These are phyloP conservation scores for Drosophila infuscata DNA, from an alignment of 2,888 invertebrate genomes.

Conservation along the genomic window DNA sequence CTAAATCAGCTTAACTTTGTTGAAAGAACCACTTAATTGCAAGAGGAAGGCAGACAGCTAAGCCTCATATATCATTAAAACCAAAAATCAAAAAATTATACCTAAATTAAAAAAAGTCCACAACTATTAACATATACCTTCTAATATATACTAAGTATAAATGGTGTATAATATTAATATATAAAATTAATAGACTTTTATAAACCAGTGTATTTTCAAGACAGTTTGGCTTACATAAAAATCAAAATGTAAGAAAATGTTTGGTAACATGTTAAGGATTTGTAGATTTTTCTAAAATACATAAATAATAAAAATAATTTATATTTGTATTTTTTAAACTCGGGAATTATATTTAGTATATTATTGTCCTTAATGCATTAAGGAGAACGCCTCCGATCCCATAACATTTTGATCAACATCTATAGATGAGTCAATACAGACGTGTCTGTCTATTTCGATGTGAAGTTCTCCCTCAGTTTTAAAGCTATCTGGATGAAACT, in stretches of 20 bases:
- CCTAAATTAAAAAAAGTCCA: not conserved
- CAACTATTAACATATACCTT: too few species aligned
- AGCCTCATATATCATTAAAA: not conserved
- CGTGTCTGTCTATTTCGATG: too few species aligned
- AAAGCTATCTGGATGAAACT: not conserved
- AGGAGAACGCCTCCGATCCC: not conserved
- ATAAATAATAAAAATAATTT: not conserved
- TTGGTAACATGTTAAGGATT: not conserved
- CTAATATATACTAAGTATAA: not conserved
- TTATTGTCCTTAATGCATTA: too few species aligned
- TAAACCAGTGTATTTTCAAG: too few species aligned
- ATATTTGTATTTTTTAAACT: not conserved
- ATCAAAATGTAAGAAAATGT: not conserved
- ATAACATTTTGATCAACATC: not conserved
- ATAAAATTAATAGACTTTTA: not conserved
- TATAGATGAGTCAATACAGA: too few species aligned
- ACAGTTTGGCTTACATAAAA: not conserved
- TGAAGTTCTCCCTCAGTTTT: not conserved
- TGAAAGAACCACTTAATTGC: not conserved
- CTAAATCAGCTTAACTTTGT: slow-evolving; percentile 37
- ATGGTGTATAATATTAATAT: not conserved
- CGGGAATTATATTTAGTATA: too few species aligned
- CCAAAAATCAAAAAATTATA: not conserved
- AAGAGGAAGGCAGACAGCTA: not conserved
- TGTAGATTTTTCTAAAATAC: not conserved